phyloP scores from a whole-genome alignment of 1,140 invertebrate genomes.

The Drosophila pseudoobscura region DNA sequence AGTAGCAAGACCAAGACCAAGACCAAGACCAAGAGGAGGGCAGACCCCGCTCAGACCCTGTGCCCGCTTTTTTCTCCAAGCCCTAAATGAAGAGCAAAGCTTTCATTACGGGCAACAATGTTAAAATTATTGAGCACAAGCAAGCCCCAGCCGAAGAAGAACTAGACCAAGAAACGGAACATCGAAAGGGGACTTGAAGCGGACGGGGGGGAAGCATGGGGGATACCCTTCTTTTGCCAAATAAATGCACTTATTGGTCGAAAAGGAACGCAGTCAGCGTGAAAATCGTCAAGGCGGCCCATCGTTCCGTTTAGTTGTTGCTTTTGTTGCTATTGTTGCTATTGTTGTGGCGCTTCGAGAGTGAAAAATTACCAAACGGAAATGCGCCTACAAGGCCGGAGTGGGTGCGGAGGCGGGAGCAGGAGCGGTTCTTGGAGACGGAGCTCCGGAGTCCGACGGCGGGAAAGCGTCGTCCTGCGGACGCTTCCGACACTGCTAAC shows the following conservation, averaged over 20 bases:
- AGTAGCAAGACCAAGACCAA: constrained; percentile 38
- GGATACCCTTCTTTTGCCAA: constrained; percentile 29
- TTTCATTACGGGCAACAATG: constrained; percentile 83
- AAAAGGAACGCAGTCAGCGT: constrained; percentile 57
- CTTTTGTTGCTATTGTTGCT: constrained; percentile 19
- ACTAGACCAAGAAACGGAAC: constrained; percentile 14
- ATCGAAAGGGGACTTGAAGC: neutral
- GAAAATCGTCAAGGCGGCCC: constrained; percentile 67
- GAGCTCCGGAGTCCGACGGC: constrained; percentile 14
- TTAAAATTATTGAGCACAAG: constrained; percentile 79
- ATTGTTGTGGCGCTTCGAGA: constrained; percentile 18
- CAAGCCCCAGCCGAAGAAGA: constrained; percentile 26
- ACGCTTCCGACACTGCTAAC: constrained; percentile 73
- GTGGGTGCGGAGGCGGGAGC: constrained; percentile 12
- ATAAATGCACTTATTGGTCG: constrained; percentile 64
- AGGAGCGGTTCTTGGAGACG: constrained; percentile 10
- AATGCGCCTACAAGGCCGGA: constrained; percentile 74
- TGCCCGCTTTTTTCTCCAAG: constrained; percentile 19
- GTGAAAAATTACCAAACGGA: constrained; percentile 79
- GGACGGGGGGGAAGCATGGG: neutral
- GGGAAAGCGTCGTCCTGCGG: constrained; percentile 27
- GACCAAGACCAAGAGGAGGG: constrained; percentile 2
- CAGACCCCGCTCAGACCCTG: constrained; percentile 38
- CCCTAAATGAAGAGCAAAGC: constrained; percentile 82
- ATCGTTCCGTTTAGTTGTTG: constrained; percentile 41